phyloP scores from a whole-genome alignment of 2,797 vertebrate genomes.

The Buphagus erythrorhynchus region DNA sequence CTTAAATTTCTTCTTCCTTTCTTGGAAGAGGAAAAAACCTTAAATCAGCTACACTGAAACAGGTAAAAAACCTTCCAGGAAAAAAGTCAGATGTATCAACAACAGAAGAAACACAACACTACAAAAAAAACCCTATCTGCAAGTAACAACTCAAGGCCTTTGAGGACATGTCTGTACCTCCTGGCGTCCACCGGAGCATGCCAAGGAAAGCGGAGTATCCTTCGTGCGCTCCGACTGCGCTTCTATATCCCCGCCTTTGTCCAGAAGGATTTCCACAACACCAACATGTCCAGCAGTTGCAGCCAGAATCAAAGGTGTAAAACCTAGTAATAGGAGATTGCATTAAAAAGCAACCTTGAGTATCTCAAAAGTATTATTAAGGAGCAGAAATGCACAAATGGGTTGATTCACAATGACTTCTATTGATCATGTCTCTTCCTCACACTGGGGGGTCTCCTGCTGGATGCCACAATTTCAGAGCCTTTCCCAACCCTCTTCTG shows the following conservation, averaged over 20 bases:
- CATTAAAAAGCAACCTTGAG: neutral
- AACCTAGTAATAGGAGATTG: conserved; percentile 79
- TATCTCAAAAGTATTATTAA: neutral
- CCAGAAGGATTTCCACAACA: conserved; percentile 97
- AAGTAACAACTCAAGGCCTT: neutral
- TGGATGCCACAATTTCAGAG: neutral
- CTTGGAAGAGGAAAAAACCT: neutral
- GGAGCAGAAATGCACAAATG: neutral
- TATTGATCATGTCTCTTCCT: neutral
- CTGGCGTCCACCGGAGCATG: conserved; percentile 96
- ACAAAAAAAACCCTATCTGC: fast-evolving
- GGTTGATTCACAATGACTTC: neutral
- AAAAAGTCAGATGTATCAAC: neutral
- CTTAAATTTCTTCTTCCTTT: neutral
- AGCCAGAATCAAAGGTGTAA: conserved; percentile 96
- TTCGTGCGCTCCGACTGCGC: conserved; percentile 99
- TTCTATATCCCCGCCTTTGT: conserved; percentile 98
- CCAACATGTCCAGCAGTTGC: conserved; percentile 98
- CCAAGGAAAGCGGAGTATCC: conserved; percentile 97
- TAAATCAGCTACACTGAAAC: neutral
- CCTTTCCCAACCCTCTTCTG: neutral
- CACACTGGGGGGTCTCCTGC: neutral
- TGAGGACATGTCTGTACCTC: conserved; percentile 80
- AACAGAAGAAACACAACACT: neutral
- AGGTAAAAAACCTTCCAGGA: neutral